These are phyloP conservation scores for Parasteatoda lunata DNA, from an alignment of 2,888 invertebrate species.

Conservation along the genomic window DNA sequence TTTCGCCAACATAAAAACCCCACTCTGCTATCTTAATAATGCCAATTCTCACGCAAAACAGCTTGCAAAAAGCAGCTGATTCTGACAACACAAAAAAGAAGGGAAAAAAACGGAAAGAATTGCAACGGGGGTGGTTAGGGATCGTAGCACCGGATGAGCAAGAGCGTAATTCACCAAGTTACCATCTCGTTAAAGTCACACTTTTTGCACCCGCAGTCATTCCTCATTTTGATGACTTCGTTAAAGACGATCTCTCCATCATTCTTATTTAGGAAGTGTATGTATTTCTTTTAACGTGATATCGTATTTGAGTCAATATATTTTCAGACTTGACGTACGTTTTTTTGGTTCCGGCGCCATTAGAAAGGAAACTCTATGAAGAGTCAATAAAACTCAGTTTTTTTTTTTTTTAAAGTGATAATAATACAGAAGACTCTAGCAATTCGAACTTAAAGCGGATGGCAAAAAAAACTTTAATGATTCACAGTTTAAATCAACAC, in stretches of 20 bases:
- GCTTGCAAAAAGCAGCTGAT: too few species aligned
- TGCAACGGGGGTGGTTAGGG: not conserved
- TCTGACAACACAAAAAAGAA: too few species aligned
- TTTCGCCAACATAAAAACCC: not conserved
- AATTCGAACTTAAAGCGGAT: too few species aligned
- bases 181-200: constrained; percentile 46
- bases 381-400: not conserved
- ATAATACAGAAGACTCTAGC: too few species aligned
- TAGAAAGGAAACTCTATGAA: not conserved
- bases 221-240: constrained; percentile 50
- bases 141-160: constrained; percentile 8
- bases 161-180: constrained; percentile 42
- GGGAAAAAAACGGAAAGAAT: not conserved
- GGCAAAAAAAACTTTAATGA: too few species aligned
- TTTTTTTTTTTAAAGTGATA: too few species aligned
- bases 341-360: not conserved
- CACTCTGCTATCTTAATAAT: not conserved
- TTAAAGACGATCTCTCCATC: constrained; percentile 48
- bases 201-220: constrained; percentile 40
- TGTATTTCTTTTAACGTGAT: not conserved
- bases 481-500: too few species aligned
- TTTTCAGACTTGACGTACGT: not conserved
- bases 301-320: not conserved
- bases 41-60: too few species aligned
- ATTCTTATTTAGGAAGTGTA: not conserved